Evolutionary conservation across 2,888 invertebrate species (phyloP), one percentile per base, ranked within the genome.

Genomic region (Athalia circularis): DNA sequence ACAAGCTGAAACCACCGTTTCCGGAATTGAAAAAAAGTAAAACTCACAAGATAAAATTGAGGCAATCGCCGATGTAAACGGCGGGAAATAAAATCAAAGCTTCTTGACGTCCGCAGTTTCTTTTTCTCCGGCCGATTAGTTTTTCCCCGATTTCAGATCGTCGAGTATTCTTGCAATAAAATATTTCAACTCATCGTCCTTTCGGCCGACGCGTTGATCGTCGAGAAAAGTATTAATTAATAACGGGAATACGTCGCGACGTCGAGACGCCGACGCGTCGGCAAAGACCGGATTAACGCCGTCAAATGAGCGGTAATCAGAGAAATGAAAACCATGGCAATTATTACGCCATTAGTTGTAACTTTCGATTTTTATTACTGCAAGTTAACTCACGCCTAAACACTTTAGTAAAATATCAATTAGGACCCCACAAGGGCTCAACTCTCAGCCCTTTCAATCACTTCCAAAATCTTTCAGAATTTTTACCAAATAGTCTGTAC

Each of bases 281-380:
- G 8, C 9, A 47, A 45, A 47, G 45, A 45, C 57, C 72, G 72
- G 75, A 75, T 75, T 75, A 75, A 52, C 62, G 75, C 64, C 9
- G 15, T 75, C 45, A 45, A 75, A 75, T 62, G 62, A 75, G 62
- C 62, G 13, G 8, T 59, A 72, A 59, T 72, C 75, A 75, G 75
- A 64, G 29, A 29, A 61, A 9, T 29, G 43, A n/a, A 64, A 50
- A 64, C 75, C 47, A 45, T 47, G 54, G 64, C 75, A 75, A 75
- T 62, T 29, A 29, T 29, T 75, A 75, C 62, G 9, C 50, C 75
- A 75, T 75, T 64, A 75, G 52, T 29, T 29, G 2, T 29, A 29
- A 29, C 29, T 29, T 29, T 29, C 29, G 29, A 29, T 29, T 29
- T 29, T 29, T 29, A 29, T 29, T 0, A 29, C 29, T 29, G 29